phyloP scores from a whole-genome alignment of 64 coral and sea anemone species.

The Porites australiensis region DNA sequence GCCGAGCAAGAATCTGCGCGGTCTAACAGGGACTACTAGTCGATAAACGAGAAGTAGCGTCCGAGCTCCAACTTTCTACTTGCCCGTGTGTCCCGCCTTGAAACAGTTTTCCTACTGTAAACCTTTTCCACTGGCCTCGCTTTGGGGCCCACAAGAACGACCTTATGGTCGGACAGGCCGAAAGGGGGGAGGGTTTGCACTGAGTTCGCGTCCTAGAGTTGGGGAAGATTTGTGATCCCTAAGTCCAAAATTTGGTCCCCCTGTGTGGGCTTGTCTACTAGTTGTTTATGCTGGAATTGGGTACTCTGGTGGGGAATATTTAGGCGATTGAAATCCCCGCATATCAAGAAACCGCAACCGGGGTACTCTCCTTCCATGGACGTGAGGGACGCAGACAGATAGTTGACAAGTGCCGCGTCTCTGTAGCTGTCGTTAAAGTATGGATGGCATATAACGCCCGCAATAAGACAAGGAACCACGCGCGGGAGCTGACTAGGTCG shows the following conservation, averaged over 20 bases:
- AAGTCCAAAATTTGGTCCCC: slow-evolving; percentile 28
- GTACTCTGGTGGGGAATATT: neutral
- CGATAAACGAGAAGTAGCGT: too few relatives aligned
- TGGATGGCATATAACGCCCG: too few relatives aligned
- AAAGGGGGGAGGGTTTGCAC: slow-evolving; percentile 46
- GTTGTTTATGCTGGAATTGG: slow-evolving; percentile 52
- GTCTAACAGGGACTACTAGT: too few relatives aligned
- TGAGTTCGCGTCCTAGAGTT: slow-evolving; percentile 37
- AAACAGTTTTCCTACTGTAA: too few relatives aligned
- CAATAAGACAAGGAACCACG: too few relatives aligned
- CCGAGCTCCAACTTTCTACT: too few relatives aligned
- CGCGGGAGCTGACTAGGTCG: too few relatives aligned
- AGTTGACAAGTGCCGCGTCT: slow-evolving; percentile 21
- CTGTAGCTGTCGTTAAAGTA: slow-evolving; percentile 22
- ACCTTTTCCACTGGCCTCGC: too few relatives aligned
- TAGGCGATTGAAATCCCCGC: slow-evolving; percentile 56
- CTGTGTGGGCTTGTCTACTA: slow-evolving; percentile 42
- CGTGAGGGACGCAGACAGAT: slow-evolving; percentile 46
- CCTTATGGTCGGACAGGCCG: slow-evolving; percentile 48
- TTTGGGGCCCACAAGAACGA: slow-evolving; percentile 32
- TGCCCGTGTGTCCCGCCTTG: too few relatives aligned
- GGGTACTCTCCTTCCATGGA: slow-evolving; percentile 34
- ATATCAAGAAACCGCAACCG: slow-evolving; percentile 26
- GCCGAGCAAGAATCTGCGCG: too few relatives aligned
- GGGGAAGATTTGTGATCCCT: slow-evolving; percentile 23